Base-by-base conservation (phyloP, 2,113 vertebrate species). In the Burhinus oedicnemus region DNA sequence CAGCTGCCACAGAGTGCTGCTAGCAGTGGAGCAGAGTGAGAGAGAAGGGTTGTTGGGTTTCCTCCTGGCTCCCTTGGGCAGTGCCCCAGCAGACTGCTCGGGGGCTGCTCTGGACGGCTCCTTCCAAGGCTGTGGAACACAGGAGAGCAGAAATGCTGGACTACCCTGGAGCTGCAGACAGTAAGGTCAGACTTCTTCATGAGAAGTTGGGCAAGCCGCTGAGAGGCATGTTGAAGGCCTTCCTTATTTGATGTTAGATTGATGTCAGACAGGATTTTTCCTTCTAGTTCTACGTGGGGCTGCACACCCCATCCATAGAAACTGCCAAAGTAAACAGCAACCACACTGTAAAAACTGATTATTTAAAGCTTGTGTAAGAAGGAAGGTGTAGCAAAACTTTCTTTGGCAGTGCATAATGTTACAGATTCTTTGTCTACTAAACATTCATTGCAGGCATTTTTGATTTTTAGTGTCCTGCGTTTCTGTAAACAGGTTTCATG, bases 401-500 rank as follows among this genome's bases (percentile, higher is more conserved):
- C 72, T 92, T 96, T 96, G 80, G 44, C 66, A 20, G 40, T 89
- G 55, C 65, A 23, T 69, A 75, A 29, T 22, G 58, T 71, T 95
- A 80, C 40, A 54, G 91, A 83, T 92, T 91, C 90, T 98, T 95
- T 96, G 70, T 68, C 75, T 83, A 30, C 57, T 96, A 40, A 92
- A 64, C 40, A 58, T 89, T 97, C 57, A 57, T 85, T 96, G 90
- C 93, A 95, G 71, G 58, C 51, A 69, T 93, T 97, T 98, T 93
- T 96, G 58, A 90, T 81, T 97, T 97, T 94, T 94, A 65, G 16
- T 81, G 55, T 94, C 80, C 68, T 49, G 11, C 69, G 88, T 97
- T 95, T 89, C 89, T 95, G 74, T 96, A 93, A 97, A 90, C 80
- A 90, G 88, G 34, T 96, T 98, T 98, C 87, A 66, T 38, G 88